Evolutionary conservation across 1,140 invertebrate genomes (phyloP).

Genomic region (Drosophila yakuba): DNA sequence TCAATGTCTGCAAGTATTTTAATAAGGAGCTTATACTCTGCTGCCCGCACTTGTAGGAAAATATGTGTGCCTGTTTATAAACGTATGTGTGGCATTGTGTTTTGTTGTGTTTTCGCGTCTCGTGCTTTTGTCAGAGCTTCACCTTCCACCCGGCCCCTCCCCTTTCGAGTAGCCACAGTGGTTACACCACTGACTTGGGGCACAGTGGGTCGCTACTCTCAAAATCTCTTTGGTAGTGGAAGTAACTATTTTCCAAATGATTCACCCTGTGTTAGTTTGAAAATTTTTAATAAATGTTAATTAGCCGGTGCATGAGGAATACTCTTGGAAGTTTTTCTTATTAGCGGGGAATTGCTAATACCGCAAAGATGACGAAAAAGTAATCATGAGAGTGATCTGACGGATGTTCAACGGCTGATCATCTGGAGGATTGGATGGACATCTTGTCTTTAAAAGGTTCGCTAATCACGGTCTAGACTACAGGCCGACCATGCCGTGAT

Average conservation of each 20-base stretch:
- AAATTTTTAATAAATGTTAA: constrained; percentile 53
- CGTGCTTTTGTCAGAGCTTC: constrained; percentile 53
- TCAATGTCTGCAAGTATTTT: too few species aligned
- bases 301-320: constrained; percentile 59
- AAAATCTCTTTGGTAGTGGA: not conserved
- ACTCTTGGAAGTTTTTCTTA: constrained; percentile 66
- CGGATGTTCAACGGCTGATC: constrained; percentile 20
- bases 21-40: not conserved
- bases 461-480: constrained; percentile 73
- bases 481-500: constrained; percentile 18
- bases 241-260: constrained; percentile 44
- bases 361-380: constrained; percentile 34
- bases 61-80: constrained; percentile 14
- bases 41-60: not conserved
- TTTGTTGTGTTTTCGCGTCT: constrained; percentile 61
- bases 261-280: constrained; percentile 36
- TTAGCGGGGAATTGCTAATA: constrained; percentile 70
- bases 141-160: constrained; percentile 19
- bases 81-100: constrained; percentile 16
- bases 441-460: constrained; percentile 39
- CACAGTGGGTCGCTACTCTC: constrained; percentile 42
- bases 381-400: constrained; percentile 23
- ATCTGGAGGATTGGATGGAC: constrained; percentile 6
- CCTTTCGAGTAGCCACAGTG: constrained; percentile 22
- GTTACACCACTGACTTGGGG: constrained; percentile 29